Evolutionary conservation across 2,113 vertebrate species (phyloP), one percentile per base, ranked within the genome.

Genomic region (Alethe diademata): DNA sequence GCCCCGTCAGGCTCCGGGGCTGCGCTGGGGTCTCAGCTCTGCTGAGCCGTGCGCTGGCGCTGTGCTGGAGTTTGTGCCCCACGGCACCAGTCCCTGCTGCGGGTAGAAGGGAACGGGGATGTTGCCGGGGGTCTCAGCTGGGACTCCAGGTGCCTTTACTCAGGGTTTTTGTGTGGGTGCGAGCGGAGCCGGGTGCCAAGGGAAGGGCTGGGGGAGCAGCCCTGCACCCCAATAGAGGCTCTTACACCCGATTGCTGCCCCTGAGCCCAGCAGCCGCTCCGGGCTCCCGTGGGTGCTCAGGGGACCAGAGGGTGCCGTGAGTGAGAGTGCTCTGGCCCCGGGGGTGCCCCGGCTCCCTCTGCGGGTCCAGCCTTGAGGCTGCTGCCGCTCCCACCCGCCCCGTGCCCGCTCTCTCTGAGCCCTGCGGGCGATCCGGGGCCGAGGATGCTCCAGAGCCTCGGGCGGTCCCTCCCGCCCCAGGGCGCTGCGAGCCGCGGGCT

Each of bases 31-130:
- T 51, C 75, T 33, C 9, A 3, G 6, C 11, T 64, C 53, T 51
- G 57, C 62, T 65, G 76, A 86, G 24, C 64, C 65, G 10, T 2
- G 0, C 13, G 0, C 0, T 5, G 36, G 8, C 54, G 19, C 6
- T 12, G 17, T 4, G 29, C 6, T 56, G 62, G 48, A 17, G 24
- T 24, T 61, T 78, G 56, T 70, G 56, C 7, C 57, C 38, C 35
- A 14, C 0, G 1, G 45, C 20, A 47, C 36, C 28, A 12, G 23
- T 17, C 19, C 11, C n/a, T 53, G 69, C 28, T 25, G 17, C 20
- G 23, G 19, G 11, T 6, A 26, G 24, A 54, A 54, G 25, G 48
- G 31, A 26, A 7, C 3, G 40, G 31, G 25, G 54, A 13, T 61
- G 35, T 4, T 36, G 31, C 9, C 23, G 11, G 26, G 22, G 26